Conservation (phyloP, 2,113 vertebrate genomes). For the Ptyas mucosa region DNA sequence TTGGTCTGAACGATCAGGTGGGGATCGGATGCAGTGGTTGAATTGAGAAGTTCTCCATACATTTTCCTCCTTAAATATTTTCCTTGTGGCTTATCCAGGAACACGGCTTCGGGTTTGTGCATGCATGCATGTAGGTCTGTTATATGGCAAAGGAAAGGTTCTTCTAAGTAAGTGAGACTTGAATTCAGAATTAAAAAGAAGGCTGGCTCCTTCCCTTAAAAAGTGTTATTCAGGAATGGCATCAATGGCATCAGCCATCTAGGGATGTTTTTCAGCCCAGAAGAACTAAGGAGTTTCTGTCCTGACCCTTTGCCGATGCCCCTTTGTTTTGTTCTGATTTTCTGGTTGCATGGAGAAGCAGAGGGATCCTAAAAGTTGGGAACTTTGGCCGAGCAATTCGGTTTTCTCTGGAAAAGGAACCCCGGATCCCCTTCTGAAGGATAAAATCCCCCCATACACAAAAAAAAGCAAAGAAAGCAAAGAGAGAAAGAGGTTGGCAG, state of each 20-base stretch:
- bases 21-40: conserved; percentile 81
- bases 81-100: not conserved
- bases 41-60: conserved; percentile 86
- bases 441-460: not conserved
- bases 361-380: conserved; percentile 7
- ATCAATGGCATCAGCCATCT: conserved; percentile 21
- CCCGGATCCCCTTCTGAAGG: not conserved
- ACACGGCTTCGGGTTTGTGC: conserved; percentile 22
- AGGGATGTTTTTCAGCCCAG: conserved; percentile 23
- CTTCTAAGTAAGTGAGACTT: conserved; percentile 37
- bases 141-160: conserved; percentile 11
- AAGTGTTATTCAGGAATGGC: not conserved
- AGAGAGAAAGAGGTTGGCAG: not conserved
- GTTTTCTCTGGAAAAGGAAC: not conserved
- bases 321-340: conserved; percentile 8
- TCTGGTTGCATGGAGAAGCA: not conserved
- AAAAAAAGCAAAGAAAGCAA: not conserved
- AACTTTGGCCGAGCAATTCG: not conserved
- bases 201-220: conserved; percentile 10
- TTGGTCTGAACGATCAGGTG: conserved; percentile 80
- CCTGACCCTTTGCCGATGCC: not conserved
- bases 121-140: not conserved
- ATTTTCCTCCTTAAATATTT: conserved; percentile 62
- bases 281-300: not conserved
- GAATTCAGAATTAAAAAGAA: not conserved